phyloP scores from a whole-genome alignment of 2,888 invertebrate genomes.

The Coelinius sp. region DNA sequence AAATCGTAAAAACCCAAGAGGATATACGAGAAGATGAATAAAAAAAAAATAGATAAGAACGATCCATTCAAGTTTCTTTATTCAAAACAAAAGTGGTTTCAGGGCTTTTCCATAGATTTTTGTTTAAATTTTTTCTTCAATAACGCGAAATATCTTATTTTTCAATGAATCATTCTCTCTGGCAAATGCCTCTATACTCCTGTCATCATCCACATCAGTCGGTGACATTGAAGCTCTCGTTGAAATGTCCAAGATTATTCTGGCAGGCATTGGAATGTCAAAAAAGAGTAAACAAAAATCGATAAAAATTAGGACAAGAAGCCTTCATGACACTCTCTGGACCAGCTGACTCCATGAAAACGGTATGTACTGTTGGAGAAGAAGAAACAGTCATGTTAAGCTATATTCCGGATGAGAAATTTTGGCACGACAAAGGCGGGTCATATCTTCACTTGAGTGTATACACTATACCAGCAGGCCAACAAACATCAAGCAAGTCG shows the following conservation, averaged over 20 bases:
- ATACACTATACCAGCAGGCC: conserved; percentile 48
- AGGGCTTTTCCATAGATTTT: neutral
- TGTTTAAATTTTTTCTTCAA: neutral
- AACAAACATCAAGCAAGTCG: conserved; percentile 37
- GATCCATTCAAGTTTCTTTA: too few species aligned
- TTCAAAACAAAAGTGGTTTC: too few species aligned
- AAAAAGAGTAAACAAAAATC: neutral
- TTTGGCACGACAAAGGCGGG: conserved; percentile 63
- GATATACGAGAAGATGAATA: too few species aligned
- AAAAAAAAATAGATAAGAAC: too few species aligned
- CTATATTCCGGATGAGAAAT: conserved; percentile 46
- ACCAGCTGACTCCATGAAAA: conserved; percentile 5
- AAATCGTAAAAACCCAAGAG: too few species aligned
- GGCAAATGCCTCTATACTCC: neutral
- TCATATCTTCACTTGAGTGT: conserved; percentile 61
- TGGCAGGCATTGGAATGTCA: conserved; percentile 9
- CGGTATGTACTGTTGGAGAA: neutral
- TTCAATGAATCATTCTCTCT: neutral
- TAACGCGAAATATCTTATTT: neutral
- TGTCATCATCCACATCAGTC: neutral
- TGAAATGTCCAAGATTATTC: neutral
- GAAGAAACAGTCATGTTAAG: conserved; percentile 4
- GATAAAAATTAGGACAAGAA: neutral
- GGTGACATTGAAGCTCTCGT: conserved; percentile 15
- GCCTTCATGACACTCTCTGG: neutral